A percentile compares a stretch with the other conserved stretches of the same genome.
Conservation (phyloP, 2,888 invertebrate species). For the Acleris cristana region DNA sequence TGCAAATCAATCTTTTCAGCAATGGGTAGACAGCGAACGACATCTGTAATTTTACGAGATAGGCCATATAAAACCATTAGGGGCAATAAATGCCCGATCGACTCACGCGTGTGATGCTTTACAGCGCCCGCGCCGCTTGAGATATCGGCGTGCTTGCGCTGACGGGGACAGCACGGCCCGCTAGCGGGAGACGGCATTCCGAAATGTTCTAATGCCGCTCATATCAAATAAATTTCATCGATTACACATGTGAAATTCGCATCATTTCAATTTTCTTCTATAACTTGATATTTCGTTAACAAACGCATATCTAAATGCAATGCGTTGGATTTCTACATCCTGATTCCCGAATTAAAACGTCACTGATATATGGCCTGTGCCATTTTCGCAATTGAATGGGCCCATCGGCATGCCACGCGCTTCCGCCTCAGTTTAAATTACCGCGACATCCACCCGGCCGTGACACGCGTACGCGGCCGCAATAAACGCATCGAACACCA, state of each 20-base stretch:
- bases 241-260: not conserved
- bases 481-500: conserved; percentile 28
- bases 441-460: conserved; percentile 49
- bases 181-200: conserved; percentile 13
- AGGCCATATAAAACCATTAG: conserved; percentile 67
- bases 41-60: conserved; percentile 62
- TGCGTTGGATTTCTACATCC: conserved; percentile 7
- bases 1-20: conserved; percentile 54
- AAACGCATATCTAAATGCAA: not conserved
- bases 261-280: not conserved
- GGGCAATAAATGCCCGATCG: conserved; percentile 62
- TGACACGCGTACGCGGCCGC: conserved; percentile 44
- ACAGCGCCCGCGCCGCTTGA: conserved; percentile 52
- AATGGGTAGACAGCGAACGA: conserved; percentile 48
- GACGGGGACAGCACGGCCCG: conserved; percentile 17
- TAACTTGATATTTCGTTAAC: too few species aligned
- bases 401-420: conserved; percentile 53
- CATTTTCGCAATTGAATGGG: conserved; percentile 31
- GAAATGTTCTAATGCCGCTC: conserved; percentile 4
- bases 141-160: conserved; percentile 45
- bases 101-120: conserved; percentile 59
- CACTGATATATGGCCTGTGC: conserved; percentile 26
- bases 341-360: conserved; percentile 14
- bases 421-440: conserved; percentile 58
- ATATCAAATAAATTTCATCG: not conserved